Evolutionary conservation across 2,888 invertebrate species (phyloP), one percentile per base, ranked within the genome.

Genomic region (Lycophotia porphyrea): DNA sequence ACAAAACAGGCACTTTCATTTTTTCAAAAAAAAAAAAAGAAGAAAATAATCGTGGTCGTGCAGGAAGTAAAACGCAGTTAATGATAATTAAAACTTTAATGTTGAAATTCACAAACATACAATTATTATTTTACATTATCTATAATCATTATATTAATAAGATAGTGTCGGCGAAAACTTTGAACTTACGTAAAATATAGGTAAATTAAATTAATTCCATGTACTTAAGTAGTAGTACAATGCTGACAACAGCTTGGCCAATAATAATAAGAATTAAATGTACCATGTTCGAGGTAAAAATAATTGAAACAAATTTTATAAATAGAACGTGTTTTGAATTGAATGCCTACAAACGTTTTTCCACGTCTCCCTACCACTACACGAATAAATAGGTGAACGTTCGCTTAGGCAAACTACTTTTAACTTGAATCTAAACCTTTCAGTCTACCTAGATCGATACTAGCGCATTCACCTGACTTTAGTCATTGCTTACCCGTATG

Each of bases 31-130:
- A 44, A 65, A 78, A 47, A 66, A 60, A 72, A 64, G 36, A 74
- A 55, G 63, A 71, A 80, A 80, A 69, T 76, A 61, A 71, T 55
- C 52, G 21, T 71, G 21, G 69, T 55, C 52, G 21, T 71, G 21
- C 34, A 83, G 84, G 84, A 84, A 84, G 65, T 76, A 68, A 58
- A 36, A 69, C 49, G 61, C 58, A 63, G 31, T 65, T 55, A 68
- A 68, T 69, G 5, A 52, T 76, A 83, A 84, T 84, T 74, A 78
- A 75, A 84, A 73, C 36, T 67, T 74, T 13, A 74, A 68, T 67
- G 60, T 71, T 76, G 42, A 78, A 74, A 76, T 82, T 84, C 78
- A 36, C 70, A 84, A 79, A 64, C 72, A 60, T 73, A 75, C 21
- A 69, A 73, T 75, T 71, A 77, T 64, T 61, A 67, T 81, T 66